Evolutionary conservation across 35 echinoderm and acorn worm species (phyloP).

Genomic region (Apostichopus japonicus): DNA sequence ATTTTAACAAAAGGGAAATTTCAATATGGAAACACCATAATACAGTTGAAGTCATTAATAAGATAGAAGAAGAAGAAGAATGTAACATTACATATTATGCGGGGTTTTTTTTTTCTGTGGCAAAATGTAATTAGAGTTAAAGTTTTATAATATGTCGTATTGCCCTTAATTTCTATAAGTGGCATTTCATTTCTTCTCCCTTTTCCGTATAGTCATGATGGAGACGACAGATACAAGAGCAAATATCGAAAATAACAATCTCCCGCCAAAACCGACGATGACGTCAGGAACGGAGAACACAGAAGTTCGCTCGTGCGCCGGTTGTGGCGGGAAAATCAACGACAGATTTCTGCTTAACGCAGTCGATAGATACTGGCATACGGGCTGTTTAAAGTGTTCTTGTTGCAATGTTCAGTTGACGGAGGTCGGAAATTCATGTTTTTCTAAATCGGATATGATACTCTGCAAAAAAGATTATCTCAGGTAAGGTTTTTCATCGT

Average conservation of each 20-base stretch:
- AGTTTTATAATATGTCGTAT: neutral
- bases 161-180: neutral
- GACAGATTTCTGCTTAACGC: conserved; percentile 94
- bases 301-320: conserved; percentile 83
- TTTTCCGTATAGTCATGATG: conserved; percentile 46
- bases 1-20: no score
- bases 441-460: conserved; percentile 95
- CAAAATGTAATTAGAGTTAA: conserved; percentile 12
- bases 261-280: conserved; percentile 51
- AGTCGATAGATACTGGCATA: conserved; percentile 97
- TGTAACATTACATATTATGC: neutral
- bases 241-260: conserved; percentile 61
- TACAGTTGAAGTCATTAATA: no score
- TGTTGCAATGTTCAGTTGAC: conserved; percentile 90
- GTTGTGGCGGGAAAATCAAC: conserved; percentile 94
- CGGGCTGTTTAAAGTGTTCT: conserved; percentile 95
- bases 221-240: conserved; percentile 51
- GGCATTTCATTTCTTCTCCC: neutral
- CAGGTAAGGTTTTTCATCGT: conserved; percentile 69
- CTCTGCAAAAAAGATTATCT: conserved; percentile 99
- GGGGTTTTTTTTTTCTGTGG: neutral
- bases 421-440: conserved; percentile 92
- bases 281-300: conserved; percentile 60
- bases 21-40: no score
- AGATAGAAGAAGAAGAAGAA: neutral